Base-by-base conservation (phyloP, 2,888 invertebrate genomes). In the Listrodromus nycthemerus region DNA sequence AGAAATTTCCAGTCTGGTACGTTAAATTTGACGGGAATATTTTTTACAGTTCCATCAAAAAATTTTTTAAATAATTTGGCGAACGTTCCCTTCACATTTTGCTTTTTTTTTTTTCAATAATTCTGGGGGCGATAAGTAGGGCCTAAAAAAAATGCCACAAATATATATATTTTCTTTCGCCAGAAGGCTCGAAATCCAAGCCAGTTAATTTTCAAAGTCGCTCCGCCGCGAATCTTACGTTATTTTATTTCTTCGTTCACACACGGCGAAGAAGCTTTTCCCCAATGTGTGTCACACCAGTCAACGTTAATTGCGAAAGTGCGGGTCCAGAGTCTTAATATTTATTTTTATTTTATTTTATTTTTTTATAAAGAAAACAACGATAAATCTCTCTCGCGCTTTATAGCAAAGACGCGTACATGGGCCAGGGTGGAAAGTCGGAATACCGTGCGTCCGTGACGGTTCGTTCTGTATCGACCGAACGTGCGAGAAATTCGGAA, bases 401-500 rank as follows among this genome's bases (percentile, higher is more conserved):
- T 67, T 52, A 41, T 19, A 52, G 55, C 19, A 55, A 74, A 33
- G 63, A 67, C 16, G 45, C 63, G 67, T 70, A 75, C 24, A 65
- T 48, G 69, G 65, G 70, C 27, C 65, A 50, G 48, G 67, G 78
- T 71, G 50, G 73, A 50, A 66, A 78, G 74, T 75, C 37, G 74
- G 33, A 75, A 63, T 65, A 75, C 55, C 37, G 58, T 13, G 66
- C 76, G 69, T 70, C 81, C 79, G 45, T 77, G 69, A 66, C 37
- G 75, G 73, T 70, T 83, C 82, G 85, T 78, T 77, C 71, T 85
- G 86, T 86, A 85, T 86, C 83, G 86, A 86, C 81, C 85, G 86
- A 87, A 86, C 81, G 87, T 86, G 88, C 87, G 88, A 88, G 90
- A 89, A 90, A 89, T 90, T 89, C 85, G 86, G 86, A 83, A 82